Conservation (phyloP, 2,888 invertebrate species). For the Sinopyrophorus schimmeli region DNA sequence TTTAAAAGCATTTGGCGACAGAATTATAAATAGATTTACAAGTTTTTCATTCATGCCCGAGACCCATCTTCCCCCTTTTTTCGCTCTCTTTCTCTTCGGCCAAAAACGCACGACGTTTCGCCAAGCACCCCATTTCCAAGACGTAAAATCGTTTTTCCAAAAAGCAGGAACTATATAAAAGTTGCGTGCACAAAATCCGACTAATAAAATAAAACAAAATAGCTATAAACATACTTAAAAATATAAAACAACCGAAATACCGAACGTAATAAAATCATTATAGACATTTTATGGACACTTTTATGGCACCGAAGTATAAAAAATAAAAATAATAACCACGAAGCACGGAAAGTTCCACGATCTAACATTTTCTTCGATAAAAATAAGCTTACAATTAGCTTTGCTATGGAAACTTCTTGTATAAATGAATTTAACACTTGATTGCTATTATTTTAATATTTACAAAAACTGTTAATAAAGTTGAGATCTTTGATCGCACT, state of each 20-base stretch:
- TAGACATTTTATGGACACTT: conserved; percentile 27
- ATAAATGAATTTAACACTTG: too few relatives aligned
- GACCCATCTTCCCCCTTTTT: not conserved
- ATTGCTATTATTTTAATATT: too few relatives aligned
- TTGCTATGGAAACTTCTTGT: too few relatives aligned
- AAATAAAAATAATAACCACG: too few relatives aligned
- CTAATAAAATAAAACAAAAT: conserved; percentile 23
- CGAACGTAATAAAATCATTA: conserved; percentile 25
- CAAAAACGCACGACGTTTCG: conserved; percentile 1
- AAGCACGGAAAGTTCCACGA: too few relatives aligned
- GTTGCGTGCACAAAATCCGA: not conserved
- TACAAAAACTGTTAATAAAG: too few relatives aligned
- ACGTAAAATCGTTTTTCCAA: not conserved
- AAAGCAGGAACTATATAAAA: not conserved
- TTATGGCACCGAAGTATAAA: too few relatives aligned
- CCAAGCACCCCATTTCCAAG: not conserved
- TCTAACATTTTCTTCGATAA: too few relatives aligned
- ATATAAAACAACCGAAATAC: conserved; percentile 25
- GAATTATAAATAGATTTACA: conserved; percentile 19
- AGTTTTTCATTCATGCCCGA: conserved; percentile 1
- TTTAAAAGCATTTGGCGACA: conserved; percentile 32
- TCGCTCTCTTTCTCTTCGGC: not conserved
- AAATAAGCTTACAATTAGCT: too few relatives aligned
- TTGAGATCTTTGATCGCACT: too few relatives aligned
- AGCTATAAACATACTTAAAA: conserved; percentile 21